phyloP scores from a whole-genome alignment of 2,888 invertebrate genomes.

The Linnaemya vulpina region DNA sequence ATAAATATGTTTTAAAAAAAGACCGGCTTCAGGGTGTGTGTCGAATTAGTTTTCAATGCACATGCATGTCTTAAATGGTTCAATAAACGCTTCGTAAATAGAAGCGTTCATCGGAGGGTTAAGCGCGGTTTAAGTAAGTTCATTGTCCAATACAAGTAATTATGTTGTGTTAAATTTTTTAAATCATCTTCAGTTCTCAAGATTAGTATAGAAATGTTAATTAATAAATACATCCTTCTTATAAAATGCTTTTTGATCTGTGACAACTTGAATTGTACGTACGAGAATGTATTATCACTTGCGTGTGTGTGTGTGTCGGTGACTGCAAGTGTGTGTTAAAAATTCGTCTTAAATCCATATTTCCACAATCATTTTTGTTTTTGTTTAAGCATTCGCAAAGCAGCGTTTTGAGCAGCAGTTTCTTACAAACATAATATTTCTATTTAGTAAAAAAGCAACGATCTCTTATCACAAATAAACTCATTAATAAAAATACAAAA shows the following conservation, averaged over 20 bases:
- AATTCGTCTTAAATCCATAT: slow-evolving; percentile 32
- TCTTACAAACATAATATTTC: slow-evolving; percentile 33
- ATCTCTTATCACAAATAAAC: slow-evolving; percentile 60
- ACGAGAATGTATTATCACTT: slow-evolving; percentile 49
- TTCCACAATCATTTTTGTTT: slow-evolving; percentile 16
- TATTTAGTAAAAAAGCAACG: slow-evolving; percentile 53
- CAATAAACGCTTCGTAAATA: not conserved
- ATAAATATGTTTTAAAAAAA: no score
- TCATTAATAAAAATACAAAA: slow-evolving; percentile 67
- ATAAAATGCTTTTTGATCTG: slow-evolving; percentile 41
- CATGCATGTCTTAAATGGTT: not conserved
- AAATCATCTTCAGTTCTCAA: not conserved
- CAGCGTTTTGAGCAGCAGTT: slow-evolving; percentile 33
- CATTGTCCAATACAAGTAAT: slow-evolving; percentile 11
- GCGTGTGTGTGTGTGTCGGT: not conserved
- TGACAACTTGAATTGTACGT: slow-evolving; percentile 30
- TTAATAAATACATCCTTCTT: slow-evolving; percentile 34
- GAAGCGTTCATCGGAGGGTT: not conserved
- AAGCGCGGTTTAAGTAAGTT: not conserved
- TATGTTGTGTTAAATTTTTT: not conserved
- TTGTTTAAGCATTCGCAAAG: slow-evolving; percentile 38
- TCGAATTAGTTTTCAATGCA: no score
- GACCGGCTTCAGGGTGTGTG: no score
- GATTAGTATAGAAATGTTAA: slow-evolving; percentile 18
- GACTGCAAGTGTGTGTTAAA: slow-evolving; percentile 20